These are phyloP conservation scores for Bungarus multicinctus DNA, from an alignment of 2,113 vertebrate species.

Conservation along the genomic window DNA sequence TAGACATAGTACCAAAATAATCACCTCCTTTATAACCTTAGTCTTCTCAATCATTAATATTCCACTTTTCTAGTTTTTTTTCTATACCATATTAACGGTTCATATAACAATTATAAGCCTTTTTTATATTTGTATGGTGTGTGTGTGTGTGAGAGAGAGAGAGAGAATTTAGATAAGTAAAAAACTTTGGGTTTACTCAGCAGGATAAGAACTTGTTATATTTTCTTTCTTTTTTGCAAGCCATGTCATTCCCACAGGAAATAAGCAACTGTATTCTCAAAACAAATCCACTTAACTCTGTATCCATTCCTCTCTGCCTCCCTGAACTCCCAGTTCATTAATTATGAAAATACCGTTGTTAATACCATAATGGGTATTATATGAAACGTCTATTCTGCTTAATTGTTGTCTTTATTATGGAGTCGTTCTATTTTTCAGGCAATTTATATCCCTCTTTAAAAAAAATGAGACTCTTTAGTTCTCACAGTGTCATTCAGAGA, in stretches of 20 bases:
- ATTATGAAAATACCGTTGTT: conserved; percentile 65
- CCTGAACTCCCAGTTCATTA: conserved; percentile 44
- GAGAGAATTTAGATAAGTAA: conserved; percentile 56
- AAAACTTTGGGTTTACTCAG: conserved; percentile 64
- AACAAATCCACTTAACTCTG: conserved; percentile 52
- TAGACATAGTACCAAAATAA: neutral
- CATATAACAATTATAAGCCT: conserved; percentile 57
- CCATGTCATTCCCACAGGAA: conserved; percentile 72
- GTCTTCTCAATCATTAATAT: neutral
- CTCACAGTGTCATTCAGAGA: conserved; percentile 86
- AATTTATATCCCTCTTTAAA: conserved; percentile 83
- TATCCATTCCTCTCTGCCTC: conserved; percentile 14
- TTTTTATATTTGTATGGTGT: conserved; percentile 57
- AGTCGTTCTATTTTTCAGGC: conserved; percentile 77
- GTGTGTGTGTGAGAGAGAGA: conserved; percentile 36
- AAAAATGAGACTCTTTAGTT: conserved; percentile 82
- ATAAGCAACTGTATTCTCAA: conserved; percentile 59
- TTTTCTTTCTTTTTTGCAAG: conserved; percentile 62
- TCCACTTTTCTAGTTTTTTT: neutral
- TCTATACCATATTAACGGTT: conserved; percentile 60
- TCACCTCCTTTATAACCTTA: neutral
- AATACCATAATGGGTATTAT: conserved; percentile 48
- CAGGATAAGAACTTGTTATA: conserved; percentile 64
- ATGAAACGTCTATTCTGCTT: conserved; percentile 62
- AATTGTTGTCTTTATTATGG: conserved; percentile 78